Conservation (phyloP, 1,140 invertebrate genomes). For the Camponotus floridanus region DNA sequence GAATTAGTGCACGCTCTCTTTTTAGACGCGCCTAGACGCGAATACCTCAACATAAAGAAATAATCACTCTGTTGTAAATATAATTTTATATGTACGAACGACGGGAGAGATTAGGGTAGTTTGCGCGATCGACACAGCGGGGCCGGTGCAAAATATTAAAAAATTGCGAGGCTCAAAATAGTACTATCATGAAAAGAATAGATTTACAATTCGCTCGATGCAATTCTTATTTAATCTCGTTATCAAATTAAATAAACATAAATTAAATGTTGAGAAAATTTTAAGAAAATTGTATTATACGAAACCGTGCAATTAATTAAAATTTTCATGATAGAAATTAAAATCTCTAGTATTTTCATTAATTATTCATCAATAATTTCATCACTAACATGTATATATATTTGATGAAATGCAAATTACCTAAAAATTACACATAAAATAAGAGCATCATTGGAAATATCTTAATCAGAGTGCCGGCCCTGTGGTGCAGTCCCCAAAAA, state of each 20-base stretch:
- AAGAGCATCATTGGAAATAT: background rate
- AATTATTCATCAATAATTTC: constrained; percentile 4
- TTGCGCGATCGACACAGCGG: constrained; percentile 58
- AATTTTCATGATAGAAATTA: background rate
- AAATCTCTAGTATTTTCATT: constrained; percentile 11
- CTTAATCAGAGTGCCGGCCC: constrained; percentile 6
- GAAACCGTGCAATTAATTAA: background rate
- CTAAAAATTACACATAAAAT: constrained; percentile 5
- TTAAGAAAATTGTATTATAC: background rate
- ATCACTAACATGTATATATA: constrained; percentile 8
- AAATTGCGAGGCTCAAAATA: background rate
- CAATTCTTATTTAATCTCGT: background rate
- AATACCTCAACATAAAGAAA: constrained; percentile 78
- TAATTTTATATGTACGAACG: constrained; percentile 77
- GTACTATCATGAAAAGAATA: no score
- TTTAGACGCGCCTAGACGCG: constrained; percentile 75
- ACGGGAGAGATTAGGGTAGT: constrained; percentile 51
- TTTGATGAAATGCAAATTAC: background rate
- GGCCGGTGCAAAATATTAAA: background rate
- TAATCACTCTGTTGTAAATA: constrained; percentile 80
- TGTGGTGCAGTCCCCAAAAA: background rate
- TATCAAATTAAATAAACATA: constrained; percentile 9
- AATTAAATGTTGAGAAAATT: no score
- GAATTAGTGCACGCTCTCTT: constrained; percentile 71
- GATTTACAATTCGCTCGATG: background rate